Evolutionary conservation across 2,797 vertebrate species (phyloP).

Genomic region (Neoniphon sammara): DNA sequence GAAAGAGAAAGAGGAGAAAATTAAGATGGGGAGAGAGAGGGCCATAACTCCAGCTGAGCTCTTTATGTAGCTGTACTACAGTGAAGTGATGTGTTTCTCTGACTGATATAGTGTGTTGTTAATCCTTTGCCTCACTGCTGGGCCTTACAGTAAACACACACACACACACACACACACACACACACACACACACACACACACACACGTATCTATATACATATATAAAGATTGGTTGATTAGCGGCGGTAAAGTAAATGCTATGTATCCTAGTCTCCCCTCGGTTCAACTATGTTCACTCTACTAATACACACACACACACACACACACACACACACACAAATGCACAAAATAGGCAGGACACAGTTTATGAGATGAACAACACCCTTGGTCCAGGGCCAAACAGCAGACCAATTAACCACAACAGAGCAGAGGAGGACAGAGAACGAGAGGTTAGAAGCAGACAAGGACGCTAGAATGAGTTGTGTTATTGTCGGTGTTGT

Average conservation of each 20-base stretch:
- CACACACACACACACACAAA: constrained; percentile 37
- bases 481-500: background rate
- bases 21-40: constrained; percentile 23
- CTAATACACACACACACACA: too few species aligned
- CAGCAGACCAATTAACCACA: constrained; percentile 18
- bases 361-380: constrained; percentile 50
- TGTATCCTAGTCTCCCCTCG: too few species aligned
- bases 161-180: background rate
- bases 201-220: too few species aligned
- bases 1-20: background rate
- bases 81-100: constrained; percentile 30
- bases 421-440: constrained; percentile 8
- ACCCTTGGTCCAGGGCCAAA: constrained; percentile 43
- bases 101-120: constrained; percentile 56
- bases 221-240: background rate
- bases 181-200: background rate
- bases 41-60: constrained; percentile 65
- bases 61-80: constrained; percentile 51
- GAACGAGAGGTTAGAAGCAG: constrained; percentile 1
- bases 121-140: constrained; percentile 19
- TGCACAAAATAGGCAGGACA: constrained; percentile 8
- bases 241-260: background rate
- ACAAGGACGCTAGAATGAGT: background rate
- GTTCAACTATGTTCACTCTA: background rate
- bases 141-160: constrained; percentile 20